phyloP scores from a whole-genome alignment of 2,113 vertebrate genomes.

The Piprites chloris region DNA sequence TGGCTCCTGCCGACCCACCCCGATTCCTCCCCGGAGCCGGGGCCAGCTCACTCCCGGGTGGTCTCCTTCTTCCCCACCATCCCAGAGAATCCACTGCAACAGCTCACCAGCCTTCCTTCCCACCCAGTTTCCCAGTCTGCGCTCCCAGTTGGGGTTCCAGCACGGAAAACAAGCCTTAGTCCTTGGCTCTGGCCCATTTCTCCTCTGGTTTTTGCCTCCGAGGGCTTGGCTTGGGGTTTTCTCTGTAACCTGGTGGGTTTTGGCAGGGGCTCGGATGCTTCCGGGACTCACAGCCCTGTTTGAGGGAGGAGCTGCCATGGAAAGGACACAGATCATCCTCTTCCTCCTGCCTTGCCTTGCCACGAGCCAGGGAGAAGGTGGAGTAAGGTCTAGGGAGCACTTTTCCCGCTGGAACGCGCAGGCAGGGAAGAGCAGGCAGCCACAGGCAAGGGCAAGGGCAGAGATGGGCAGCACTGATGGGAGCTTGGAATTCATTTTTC shows the following conservation, averaged over 20 bases:
- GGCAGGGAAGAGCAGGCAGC: neutral
- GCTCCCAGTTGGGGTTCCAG: neutral
- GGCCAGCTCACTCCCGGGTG: neutral
- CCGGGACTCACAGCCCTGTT: neutral
- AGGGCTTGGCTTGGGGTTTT: neutral
- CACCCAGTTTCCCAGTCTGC: neutral
- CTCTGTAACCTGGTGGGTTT: neutral
- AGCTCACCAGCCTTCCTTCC: neutral
- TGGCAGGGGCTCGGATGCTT: neutral
- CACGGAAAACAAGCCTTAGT: neutral
- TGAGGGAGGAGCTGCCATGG: neutral
- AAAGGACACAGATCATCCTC: neutral
- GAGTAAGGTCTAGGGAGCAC: neutral
- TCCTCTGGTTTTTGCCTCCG: neutral
- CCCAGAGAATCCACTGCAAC: rapidly evolving
- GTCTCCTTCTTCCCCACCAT: neutral
- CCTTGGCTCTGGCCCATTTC: neutral
- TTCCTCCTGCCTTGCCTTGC: neutral
- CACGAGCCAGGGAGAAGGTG: neutral
- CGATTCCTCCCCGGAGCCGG: neutral
- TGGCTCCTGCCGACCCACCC: neutral
- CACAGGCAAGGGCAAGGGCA: neutral
- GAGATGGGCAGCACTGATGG: neutral
- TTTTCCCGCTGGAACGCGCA: rapidly evolving
- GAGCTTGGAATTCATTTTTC: neutral